Evolutionary conservation across 2,113 vertebrate species (phyloP).

Genomic region (Corvus cornix): DNA sequence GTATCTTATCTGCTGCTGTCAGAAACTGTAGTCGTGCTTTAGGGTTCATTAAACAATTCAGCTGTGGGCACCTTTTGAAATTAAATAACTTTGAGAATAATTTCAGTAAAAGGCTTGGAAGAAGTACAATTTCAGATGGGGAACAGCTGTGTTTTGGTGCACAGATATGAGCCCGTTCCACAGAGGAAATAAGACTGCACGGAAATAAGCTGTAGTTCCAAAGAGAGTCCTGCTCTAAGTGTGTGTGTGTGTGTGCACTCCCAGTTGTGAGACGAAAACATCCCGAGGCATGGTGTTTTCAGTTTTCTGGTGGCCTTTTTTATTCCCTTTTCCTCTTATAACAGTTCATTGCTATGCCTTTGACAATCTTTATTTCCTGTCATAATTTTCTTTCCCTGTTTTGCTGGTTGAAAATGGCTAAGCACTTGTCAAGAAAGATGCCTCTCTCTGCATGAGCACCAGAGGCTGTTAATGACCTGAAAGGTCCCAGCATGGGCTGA

Average conservation of each 20-base stretch:
- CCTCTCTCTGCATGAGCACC: neutral
- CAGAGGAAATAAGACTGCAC: neutral
- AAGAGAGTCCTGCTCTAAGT: neutral
- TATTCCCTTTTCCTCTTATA: neutral
- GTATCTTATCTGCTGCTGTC: neutral
- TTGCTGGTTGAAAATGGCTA: neutral
- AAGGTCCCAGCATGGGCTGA: neutral
- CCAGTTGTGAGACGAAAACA: neutral
- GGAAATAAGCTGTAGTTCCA: neutral
- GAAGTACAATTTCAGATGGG: neutral
- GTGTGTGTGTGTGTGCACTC: neutral
- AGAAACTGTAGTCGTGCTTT: neutral
- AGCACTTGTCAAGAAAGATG: neutral
- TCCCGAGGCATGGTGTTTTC: neutral
- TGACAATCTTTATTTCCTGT: neutral
- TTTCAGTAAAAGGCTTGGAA: constrained; percentile 9
- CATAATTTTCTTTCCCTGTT: neutral
- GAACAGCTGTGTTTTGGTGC: constrained; percentile 13
- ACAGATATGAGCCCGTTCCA: neutral
- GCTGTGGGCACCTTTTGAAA: constrained; percentile 18
- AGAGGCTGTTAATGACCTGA: neutral
- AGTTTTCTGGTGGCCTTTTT: neutral
- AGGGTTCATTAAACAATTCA: constrained; percentile 13
- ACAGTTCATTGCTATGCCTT: neutral
- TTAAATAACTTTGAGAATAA: neutral